Percentiles rank a stretch among this genome's conserved stretches.
Evolutionary conservation across 2,797 vertebrate species (phyloP).

Genomic region (Perodicticus potto): DNA sequence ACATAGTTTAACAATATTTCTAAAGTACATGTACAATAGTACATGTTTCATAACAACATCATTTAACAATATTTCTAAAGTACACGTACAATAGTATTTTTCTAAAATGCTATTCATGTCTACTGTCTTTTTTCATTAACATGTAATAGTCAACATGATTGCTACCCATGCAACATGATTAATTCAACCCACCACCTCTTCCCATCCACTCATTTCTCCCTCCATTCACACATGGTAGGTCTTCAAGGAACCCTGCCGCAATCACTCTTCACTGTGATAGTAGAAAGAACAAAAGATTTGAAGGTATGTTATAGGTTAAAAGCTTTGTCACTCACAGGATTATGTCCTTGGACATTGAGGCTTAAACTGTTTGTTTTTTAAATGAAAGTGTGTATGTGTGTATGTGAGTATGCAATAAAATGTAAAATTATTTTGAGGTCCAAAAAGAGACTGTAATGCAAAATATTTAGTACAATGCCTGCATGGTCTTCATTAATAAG

Average conservation of each 20-base stretch:
- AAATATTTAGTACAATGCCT: background rate
- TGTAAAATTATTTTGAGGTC: background rate
- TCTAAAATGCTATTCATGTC: background rate
- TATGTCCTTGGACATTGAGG: background rate
- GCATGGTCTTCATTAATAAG: background rate
- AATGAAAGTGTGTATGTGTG: background rate
- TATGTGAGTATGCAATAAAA: background rate
- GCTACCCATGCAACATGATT: background rate
- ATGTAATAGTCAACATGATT: background rate
- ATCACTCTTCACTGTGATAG: background rate
- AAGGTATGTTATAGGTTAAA: background rate
- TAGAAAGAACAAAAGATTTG: background rate
- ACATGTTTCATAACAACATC: slow-evolving; percentile 49
- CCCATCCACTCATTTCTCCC: background rate
- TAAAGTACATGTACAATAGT: too few species aligned
- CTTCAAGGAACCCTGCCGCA: background rate
- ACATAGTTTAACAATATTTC: too few species aligned
- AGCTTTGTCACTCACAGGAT: background rate
- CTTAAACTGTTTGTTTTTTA: background rate
- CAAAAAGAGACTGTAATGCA: background rate
- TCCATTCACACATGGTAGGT: background rate
- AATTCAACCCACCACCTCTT: background rate
- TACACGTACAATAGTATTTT: background rate
- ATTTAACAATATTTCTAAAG: slow-evolving; percentile 19
- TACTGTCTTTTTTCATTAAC: slow-evolving; percentile 22